phyloP scores from a whole-genome alignment of 1,140 invertebrate species.

The Apis dorsata region DNA sequence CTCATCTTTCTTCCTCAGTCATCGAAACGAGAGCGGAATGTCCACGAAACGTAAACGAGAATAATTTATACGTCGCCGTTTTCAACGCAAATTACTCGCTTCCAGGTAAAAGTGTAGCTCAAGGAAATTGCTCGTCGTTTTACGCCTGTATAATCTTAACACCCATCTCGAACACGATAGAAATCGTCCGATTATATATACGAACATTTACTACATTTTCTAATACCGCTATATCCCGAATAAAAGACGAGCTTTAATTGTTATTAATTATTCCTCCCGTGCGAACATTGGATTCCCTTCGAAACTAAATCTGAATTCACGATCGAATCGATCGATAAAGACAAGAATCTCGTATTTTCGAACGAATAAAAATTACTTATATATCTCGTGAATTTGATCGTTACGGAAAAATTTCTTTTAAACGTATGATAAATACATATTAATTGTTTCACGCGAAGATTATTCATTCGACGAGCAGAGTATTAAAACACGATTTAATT shows the following conservation, averaged over 20 bases:
- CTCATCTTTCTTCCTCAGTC: background rate
- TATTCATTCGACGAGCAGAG: background rate
- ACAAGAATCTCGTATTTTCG: slow-evolving; percentile 7
- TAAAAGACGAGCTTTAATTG: background rate
- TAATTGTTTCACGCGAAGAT: background rate
- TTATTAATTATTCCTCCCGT: background rate
- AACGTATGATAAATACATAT: background rate
- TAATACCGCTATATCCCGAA: background rate
- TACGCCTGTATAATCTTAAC: background rate
- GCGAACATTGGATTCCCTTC: slow-evolving; percentile 5
- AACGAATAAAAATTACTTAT: background rate
- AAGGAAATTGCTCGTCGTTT: slow-evolving; percentile 27
- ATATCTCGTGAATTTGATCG: background rate
- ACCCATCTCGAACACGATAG: background rate
- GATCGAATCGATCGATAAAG: background rate
- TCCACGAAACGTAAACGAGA: slow-evolving; percentile 18
- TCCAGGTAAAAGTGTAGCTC: slow-evolving; percentile 5
- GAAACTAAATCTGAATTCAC: background rate
- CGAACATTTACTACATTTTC: background rate
- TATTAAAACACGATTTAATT: background rate
- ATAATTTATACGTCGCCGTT: slow-evolving; percentile 31
- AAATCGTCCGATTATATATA: background rate
- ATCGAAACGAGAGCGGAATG: background rate
- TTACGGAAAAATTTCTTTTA: background rate
- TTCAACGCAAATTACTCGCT: background rate